phyloP scores from a whole-genome alignment of 2,888 invertebrate genomes.

The Drosophila siamana region DNA sequence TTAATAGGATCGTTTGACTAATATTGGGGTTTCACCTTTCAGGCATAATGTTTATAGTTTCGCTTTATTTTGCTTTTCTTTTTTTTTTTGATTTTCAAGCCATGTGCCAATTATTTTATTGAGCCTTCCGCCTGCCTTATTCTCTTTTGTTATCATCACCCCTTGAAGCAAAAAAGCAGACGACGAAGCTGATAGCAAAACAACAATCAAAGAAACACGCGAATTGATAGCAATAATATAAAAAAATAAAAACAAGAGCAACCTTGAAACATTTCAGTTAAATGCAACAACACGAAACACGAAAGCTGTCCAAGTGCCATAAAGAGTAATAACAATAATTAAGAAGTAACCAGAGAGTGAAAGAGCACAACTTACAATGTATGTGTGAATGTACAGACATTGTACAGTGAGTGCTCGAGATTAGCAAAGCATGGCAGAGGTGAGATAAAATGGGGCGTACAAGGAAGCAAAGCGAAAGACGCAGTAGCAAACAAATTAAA shows the following conservation, averaged over 20 bases:
- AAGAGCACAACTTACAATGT: background rate
- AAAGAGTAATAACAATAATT: conserved; percentile 56
- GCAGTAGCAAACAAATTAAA: conserved; percentile 40
- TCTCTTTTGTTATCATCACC: conserved; percentile 18
- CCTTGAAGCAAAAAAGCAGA: background rate
- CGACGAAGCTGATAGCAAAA: conserved; percentile 57
- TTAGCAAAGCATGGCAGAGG: conserved; percentile 22
- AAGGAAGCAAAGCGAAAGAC: conserved; percentile 17
- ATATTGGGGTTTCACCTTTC: conserved; percentile 5
- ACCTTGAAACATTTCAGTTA: conserved; percentile 57
- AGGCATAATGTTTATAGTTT: conserved; percentile 8
- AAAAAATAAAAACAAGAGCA: conserved; percentile 31
- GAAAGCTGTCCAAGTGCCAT: conserved; percentile 31
- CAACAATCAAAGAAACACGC: conserved; percentile 49
- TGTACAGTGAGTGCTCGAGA: conserved; percentile 15
- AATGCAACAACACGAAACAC: conserved; percentile 32
- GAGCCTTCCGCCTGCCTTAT: background rate
- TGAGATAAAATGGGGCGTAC: conserved; percentile 17
- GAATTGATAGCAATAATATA: conserved; percentile 20
- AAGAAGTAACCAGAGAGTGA: conserved; percentile 18
- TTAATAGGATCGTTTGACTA: conserved; percentile 4
- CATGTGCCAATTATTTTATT: conserved; percentile 28
- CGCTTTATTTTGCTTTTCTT: background rate
- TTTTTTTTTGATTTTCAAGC: background rate
- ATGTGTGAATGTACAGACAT: background rate